These are phyloP conservation scores for Lasioglossum zephyrum DNA, from an alignment of 2,888 invertebrate species.

Conservation along the genomic window DNA sequence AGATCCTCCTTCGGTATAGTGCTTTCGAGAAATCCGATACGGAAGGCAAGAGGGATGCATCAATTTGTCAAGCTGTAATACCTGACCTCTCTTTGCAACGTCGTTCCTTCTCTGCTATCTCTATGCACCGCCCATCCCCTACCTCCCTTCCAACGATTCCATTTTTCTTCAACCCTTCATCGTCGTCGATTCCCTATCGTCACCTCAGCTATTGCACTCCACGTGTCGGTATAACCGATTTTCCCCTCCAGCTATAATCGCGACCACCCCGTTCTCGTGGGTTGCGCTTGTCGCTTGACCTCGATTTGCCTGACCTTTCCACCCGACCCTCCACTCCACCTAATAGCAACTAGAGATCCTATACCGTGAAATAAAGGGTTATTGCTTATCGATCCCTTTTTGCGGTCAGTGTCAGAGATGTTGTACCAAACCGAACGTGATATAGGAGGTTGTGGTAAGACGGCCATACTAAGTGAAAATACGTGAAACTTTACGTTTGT, in stretches of 20 bases:
- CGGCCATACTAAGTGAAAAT: too few species aligned
- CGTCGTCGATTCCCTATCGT: slow-evolving; percentile 22
- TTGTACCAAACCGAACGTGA: neutral
- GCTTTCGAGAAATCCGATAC: slow-evolving; percentile 72
- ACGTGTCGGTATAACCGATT: slow-evolving; percentile 33
- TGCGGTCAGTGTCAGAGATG: neutral
- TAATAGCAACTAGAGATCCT: slow-evolving; percentile 8
- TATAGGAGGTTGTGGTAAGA: neutral
- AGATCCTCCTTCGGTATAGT: slow-evolving; percentile 49
- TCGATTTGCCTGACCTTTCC: slow-evolving; percentile 45
- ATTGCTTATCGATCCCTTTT: neutral
- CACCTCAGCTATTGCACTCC: slow-evolving; percentile 56
- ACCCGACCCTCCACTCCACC: neutral
- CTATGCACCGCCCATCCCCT: neutral
- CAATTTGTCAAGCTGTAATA: slow-evolving; percentile 69
- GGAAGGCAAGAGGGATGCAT: slow-evolving; percentile 65
- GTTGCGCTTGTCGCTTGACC: slow-evolving; percentile 45
- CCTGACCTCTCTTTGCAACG: slow-evolving; percentile 44
- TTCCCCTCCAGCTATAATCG: slow-evolving; percentile 26
- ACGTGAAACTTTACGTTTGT: too few species aligned
- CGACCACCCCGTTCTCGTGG: slow-evolving; percentile 44
- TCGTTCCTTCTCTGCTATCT: neutral
- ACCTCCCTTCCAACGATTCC: neutral
- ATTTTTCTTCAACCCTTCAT: neutral
- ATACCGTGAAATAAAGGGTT: neutral